Percentiles rank a stretch among this genome's conserved stretches.
These are phyloP conservation scores for Lithobates pipiens DNA, from an alignment of 2,797 vertebrate genomes.

Conservation along the genomic window DNA sequence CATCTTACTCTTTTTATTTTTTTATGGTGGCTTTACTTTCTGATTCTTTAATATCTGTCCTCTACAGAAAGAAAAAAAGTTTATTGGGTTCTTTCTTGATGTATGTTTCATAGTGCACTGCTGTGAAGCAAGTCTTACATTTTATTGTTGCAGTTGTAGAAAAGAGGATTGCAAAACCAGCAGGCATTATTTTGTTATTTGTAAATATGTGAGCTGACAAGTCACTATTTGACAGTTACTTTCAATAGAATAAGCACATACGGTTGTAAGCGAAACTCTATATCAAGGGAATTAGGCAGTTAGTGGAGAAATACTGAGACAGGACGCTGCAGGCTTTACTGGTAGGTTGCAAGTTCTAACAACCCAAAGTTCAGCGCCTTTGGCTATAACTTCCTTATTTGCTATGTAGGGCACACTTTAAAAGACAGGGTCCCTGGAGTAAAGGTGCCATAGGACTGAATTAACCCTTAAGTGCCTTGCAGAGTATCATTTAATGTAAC, in stretches of 20 bases:
- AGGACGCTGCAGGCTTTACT: conserved; percentile 58
- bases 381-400: conserved; percentile 53
- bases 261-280: conserved; percentile 50
- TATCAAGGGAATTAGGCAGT: conserved; percentile 58
- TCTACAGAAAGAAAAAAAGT: conserved; percentile 15
- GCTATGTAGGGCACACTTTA: conserved; percentile 45
- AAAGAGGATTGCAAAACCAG: conserved; percentile 44
- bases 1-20: not conserved
- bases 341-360: conserved; percentile 56
- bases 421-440: conserved; percentile 33
- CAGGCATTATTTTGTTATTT: conserved; percentile 57
- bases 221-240: conserved; percentile 55
- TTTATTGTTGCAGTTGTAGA: conserved; percentile 44
- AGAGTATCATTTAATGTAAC: not conserved
- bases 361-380: conserved; percentile 50
- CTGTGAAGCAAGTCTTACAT: conserved; percentile 31
- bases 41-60: conserved; percentile 1
- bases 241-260: conserved; percentile 52
- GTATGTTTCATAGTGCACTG: conserved; percentile 23
- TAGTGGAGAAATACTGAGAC: conserved; percentile 53
- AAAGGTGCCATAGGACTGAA: conserved; percentile 19
- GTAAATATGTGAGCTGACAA: conserved; percentile 56
- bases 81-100: conserved; percentile 28
- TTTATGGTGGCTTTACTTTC: not conserved
- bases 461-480: conserved; percentile 25